Evolutionary conservation across 2,797 vertebrate species (phyloP).

Genomic region (Gobio occitaniae): DNA sequence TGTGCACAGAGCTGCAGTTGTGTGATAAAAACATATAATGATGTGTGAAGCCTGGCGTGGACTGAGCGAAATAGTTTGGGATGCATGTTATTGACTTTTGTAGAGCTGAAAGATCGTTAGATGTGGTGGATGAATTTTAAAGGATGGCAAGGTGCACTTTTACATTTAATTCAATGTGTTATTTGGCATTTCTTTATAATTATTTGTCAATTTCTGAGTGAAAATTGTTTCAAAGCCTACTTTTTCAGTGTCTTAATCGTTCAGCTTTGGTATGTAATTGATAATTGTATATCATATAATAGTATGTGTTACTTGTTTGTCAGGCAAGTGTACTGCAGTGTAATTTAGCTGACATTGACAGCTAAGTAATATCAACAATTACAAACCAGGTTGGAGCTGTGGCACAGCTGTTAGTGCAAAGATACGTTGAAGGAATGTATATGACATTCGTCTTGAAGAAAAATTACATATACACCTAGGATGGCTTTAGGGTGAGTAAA

Average conservation of each 20-base stretch:
- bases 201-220: too few species aligned
- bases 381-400: neutral
- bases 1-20: constrained; percentile 21
- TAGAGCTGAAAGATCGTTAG: neutral
- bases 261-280: neutral
- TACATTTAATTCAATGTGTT: too few species aligned
- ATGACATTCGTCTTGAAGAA: too few species aligned
- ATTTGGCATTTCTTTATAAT: too few species aligned
- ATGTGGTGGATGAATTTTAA: neutral
- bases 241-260: too few species aligned
- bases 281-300: constrained; percentile 24
- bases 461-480: too few species aligned
- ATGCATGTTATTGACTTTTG: neutral
- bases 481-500: too few species aligned
- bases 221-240: too few species aligned
- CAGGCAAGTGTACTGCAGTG: neutral
- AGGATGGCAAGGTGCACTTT: neutral
- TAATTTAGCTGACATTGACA: constrained; percentile 19
- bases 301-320: neutral
- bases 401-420: neutral
- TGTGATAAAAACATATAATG: constrained; percentile 40
- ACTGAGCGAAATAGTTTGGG: neutral
- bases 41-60: neutral
- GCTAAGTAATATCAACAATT: neutral
- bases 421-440: neutral